Evolutionary conservation across 2,113 vertebrate genomes (phyloP).

Genomic region (Malaclemys terrapin): DNA sequence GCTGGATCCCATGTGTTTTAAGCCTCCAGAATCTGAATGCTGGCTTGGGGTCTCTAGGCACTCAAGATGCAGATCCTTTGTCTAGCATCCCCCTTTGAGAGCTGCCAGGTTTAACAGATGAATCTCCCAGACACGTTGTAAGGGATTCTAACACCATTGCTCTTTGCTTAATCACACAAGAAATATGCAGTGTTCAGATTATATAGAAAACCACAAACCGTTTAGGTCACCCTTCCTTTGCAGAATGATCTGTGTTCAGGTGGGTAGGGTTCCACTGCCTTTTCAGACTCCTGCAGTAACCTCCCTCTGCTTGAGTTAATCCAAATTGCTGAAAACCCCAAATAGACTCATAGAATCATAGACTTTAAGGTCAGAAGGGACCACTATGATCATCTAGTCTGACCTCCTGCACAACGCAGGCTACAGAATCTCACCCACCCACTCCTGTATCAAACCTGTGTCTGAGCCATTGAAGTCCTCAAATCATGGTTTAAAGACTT

Average conservation of each 20-base stretch:
- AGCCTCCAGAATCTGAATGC: neutral
- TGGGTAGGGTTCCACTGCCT: neutral
- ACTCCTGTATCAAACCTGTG: too few species aligned
- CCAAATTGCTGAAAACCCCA: neutral
- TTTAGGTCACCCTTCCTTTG: neutral
- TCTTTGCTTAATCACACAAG: neutral
- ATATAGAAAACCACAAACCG: neutral
- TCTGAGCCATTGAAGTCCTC: too few species aligned
- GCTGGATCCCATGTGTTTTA: neutral
- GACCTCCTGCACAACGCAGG: too few species aligned
- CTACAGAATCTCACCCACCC: too few species aligned
- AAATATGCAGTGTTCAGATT: neutral
- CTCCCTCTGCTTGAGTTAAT: neutral
- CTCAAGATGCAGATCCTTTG: neutral
- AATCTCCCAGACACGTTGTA: neutral
- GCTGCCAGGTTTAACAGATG: too few species aligned
- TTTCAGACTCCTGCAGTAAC: neutral
- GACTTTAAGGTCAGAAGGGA: too few species aligned
- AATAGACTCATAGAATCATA: neutral
- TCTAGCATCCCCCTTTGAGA: neutral
- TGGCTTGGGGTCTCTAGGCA: neutral
- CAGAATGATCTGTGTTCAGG: neutral
- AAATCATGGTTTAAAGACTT: too few species aligned
- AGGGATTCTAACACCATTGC: neutral
- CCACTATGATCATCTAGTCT: too few species aligned